phyloP scores from a whole-genome alignment of 2,797 vertebrate species.

The Dendrocincla tyrannina region DNA sequence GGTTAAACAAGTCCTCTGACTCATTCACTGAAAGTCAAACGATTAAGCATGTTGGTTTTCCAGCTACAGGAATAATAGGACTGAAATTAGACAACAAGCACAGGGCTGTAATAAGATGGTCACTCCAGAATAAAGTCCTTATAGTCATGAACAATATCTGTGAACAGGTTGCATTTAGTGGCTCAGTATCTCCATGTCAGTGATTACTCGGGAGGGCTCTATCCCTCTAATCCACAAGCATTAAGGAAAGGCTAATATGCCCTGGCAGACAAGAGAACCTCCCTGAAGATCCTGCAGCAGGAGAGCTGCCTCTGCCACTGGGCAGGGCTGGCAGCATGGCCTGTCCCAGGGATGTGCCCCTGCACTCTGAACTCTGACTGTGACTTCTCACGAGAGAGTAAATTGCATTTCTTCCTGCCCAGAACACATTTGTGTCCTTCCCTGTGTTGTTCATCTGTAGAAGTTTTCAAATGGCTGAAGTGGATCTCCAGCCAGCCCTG shows the following conservation, averaged over 20 bases:
- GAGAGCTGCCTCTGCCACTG: neutral
- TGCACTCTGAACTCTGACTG: too few relatives aligned
- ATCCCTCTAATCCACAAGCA: neutral
- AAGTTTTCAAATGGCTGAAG: neutral
- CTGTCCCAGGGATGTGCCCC: neutral
- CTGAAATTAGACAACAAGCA: neutral
- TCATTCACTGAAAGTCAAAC: neutral
- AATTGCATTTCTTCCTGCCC: neutral
- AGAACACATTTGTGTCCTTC: neutral
- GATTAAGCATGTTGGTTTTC: neutral
- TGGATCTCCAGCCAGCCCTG: neutral
- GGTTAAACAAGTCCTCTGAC: neutral
- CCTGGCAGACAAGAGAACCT: neutral
- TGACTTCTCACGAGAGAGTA: neutral
- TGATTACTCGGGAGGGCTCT: rapidly evolving
- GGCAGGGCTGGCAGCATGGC: neutral
- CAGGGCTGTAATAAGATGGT: neutral
- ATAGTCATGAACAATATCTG: neutral
- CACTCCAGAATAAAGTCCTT: neutral
- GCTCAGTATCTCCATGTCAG: neutral
- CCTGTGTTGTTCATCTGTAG: neutral
- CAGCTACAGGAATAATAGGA: neutral
- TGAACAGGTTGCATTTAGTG: neutral
- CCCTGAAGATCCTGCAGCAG: neutral
- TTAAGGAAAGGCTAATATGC: neutral